Evolutionary conservation across 1,140 invertebrate species (phyloP).

Genomic region (Bradysia coprophila): DNA sequence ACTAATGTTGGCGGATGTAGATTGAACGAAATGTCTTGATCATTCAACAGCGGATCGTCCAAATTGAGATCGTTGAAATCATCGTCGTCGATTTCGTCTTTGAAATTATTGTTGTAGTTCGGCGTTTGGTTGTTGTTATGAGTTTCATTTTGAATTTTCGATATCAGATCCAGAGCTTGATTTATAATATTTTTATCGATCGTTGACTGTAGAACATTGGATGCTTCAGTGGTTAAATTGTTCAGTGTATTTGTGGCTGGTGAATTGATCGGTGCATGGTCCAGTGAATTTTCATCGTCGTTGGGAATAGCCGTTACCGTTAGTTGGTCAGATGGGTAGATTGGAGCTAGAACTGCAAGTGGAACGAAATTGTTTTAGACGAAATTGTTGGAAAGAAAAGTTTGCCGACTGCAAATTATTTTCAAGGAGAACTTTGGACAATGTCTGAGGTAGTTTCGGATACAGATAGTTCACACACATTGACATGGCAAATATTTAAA

Average conservation of each 20-base stretch:
- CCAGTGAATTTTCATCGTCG: constrained; percentile 39
- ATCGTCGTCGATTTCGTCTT: constrained; percentile 6
- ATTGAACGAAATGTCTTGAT: constrained; percentile 52
- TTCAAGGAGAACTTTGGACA: too few relatives aligned
- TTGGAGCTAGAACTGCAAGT: too few relatives aligned
- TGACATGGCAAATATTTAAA: too few relatives aligned
- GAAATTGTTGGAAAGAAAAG: too few relatives aligned
- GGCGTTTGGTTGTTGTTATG: neutral
- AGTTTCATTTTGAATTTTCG: constrained; percentile 27
- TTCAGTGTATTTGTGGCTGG: constrained; percentile 8
- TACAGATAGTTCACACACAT: too few relatives aligned
- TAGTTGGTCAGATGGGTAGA: too few relatives aligned
- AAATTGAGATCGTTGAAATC: constrained; percentile 12
- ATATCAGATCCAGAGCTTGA: constrained; percentile 57
- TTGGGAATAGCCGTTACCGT: too few relatives aligned
- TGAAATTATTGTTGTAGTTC: neutral
- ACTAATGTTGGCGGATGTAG: constrained; percentile 65
- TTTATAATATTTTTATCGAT: constrained; percentile 49
- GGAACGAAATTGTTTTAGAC: too few relatives aligned
- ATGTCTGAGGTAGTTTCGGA: too few relatives aligned
- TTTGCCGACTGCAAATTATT: too few relatives aligned
- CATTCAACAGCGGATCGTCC: constrained; percentile 42
- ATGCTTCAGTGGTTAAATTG: constrained; percentile 4
- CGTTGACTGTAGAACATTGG: constrained; percentile 27
- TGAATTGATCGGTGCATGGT: constrained; percentile 31